phyloP scores from a whole-genome alignment of 2,797 vertebrate genomes.

The Myripristis jacobus region DNA sequence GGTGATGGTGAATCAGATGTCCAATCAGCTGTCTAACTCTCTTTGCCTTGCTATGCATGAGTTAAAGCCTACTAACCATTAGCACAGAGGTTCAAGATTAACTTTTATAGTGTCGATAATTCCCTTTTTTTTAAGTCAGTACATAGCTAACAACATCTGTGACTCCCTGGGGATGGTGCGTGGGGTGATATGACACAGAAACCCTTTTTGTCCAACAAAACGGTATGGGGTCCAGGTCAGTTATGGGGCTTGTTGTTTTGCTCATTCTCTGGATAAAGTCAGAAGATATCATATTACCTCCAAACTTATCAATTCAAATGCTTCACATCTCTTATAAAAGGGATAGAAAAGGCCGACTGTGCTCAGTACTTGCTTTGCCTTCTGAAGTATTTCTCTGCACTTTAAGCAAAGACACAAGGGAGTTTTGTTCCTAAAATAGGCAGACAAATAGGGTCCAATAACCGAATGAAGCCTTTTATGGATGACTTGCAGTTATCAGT shows the following conservation, averaged over 20 bases:
- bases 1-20: background rate
- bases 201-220: constrained; percentile 61
- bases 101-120: constrained; percentile 41
- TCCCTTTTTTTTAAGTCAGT: constrained; percentile 52
- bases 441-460: constrained; percentile 11
- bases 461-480: constrained; percentile 35
- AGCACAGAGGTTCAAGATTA: background rate
- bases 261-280: constrained; percentile 20
- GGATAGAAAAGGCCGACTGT: background rate
- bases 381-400: constrained; percentile 1
- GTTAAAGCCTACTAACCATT: constrained; percentile 30
- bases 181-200: constrained; percentile 52
- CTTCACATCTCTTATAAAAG: constrained; percentile 8
- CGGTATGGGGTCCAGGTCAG: constrained; percentile 53
- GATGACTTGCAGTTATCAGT: constrained; percentile 6
- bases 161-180: constrained; percentile 41
- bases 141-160: constrained; percentile 59
- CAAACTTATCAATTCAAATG: constrained; percentile 5
- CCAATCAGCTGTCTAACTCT: background rate
- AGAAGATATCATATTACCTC: constrained; percentile 35
- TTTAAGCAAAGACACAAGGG: constrained; percentile 12
- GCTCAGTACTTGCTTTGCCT: background rate
- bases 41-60: constrained; percentile 3
- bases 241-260: constrained; percentile 41
- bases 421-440: constrained; percentile 19